Conservation (phyloP, 2,113 vertebrate species). For the Limanda limanda region DNA sequence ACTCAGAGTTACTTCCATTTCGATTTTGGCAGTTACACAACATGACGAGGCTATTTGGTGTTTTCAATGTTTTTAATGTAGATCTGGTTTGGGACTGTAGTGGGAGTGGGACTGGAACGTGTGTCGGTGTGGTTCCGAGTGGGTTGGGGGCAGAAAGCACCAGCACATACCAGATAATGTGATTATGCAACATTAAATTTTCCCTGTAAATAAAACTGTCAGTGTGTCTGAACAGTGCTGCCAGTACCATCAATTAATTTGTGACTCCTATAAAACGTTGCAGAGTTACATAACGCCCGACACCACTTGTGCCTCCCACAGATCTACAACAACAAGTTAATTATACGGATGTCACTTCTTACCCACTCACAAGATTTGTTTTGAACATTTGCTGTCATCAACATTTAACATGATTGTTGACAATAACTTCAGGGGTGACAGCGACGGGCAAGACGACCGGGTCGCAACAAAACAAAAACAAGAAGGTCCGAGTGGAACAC, state of each 20-base stretch:
- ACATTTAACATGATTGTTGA: slow-evolving; percentile 38
- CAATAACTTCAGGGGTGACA: slow-evolving; percentile 41
- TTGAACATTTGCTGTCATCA: slow-evolving; percentile 59
- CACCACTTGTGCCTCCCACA: slow-evolving; percentile 48
- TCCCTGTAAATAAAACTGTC: slow-evolving; percentile 30
- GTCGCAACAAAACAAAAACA: background rate
- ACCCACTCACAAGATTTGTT: slow-evolving; percentile 47
- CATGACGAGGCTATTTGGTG: background rate
- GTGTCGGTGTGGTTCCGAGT: background rate
- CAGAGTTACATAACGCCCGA: slow-evolving; percentile 37
- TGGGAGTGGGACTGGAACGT: background rate
- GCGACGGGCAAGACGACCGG: slow-evolving; percentile 29
- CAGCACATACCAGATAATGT: slow-evolving; percentile 1
- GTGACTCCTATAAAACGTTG: slow-evolving; percentile 31
- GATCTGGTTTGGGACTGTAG: too few species aligned
- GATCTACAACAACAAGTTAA: slow-evolving; percentile 59
- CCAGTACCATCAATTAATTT: slow-evolving; percentile 28
- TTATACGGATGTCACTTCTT: slow-evolving; percentile 66
- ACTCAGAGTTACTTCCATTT: too few species aligned
- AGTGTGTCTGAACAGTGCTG: slow-evolving; percentile 16
- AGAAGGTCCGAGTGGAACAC: background rate
- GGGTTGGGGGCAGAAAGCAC: background rate
- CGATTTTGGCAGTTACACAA: too few species aligned
- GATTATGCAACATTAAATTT: slow-evolving; percentile 14
- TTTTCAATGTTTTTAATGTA: background rate